These are phyloP conservation scores for Rhinichthys klamathensis DNA, from an alignment of 2,113 vertebrate genomes.

Conservation along the genomic window DNA sequence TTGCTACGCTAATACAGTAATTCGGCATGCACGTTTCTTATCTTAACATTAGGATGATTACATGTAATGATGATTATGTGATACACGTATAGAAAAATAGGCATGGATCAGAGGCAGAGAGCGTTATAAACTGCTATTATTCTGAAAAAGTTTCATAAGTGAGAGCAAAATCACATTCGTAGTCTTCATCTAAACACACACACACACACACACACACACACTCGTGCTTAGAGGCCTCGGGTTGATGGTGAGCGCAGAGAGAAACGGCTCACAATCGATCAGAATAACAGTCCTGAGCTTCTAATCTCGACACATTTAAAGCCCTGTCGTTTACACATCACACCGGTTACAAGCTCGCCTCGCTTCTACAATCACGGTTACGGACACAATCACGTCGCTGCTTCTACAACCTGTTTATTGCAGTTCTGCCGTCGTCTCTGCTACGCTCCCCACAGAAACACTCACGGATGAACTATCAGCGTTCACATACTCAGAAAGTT, in stretches of 20 bases:
- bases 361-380: constrained; percentile 36
- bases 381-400: constrained; percentile 4
- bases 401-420: background rate
- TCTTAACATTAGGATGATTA: constrained; percentile 24
- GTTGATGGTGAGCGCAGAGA: constrained; percentile 52
- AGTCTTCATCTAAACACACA: constrained; percentile 11
- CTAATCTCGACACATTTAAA: constrained; percentile 63
- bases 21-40: constrained; percentile 54
- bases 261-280: constrained; percentile 47
- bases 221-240: constrained; percentile 53
- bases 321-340: constrained; percentile 66
- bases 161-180: constrained; percentile 38
- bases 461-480: background rate
- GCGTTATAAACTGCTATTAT: constrained; percentile 50
- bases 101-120: constrained; percentile 46
- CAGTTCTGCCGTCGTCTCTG: background rate
- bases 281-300: constrained; percentile 73
- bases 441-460: background rate
- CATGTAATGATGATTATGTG: background rate
- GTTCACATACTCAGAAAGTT: background rate
- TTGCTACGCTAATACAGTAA: constrained; percentile 51
- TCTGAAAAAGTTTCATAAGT: constrained; percentile 22
- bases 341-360: constrained; percentile 51
- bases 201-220: constrained; percentile 34
- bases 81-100: constrained; percentile 62